Evolutionary conservation across 2,888 invertebrate genomes (phyloP), one percentile per base, ranked within the genome.

Genomic region (Apocheima hispidaria): DNA sequence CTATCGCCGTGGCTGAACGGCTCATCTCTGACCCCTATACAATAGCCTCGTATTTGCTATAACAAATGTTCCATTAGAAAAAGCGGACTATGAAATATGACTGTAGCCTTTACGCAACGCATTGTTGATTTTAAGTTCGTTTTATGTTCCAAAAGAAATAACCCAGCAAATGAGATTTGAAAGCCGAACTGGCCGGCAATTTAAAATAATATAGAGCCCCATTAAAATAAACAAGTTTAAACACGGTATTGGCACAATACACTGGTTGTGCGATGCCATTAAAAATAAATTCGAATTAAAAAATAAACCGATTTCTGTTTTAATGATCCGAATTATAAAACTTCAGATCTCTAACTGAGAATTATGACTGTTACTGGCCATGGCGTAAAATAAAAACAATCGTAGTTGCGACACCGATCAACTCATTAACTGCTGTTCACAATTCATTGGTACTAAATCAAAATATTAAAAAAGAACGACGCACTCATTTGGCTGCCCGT

Each of bases 371-470:
- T 60, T 40, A 65, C 68, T 61, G 50, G 69, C 67, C 72, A 82
- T 81, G 69, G 73, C 55, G 65, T 63, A 73, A 77, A 75, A 74
- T 61, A 49, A 69, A 65, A 68, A 69, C 60, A 59, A 66, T 68
- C 69, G 68, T 73, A 75, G 44, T 68, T 61, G 83, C 79, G 85
- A 88, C 87, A 86, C 82, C 80, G 84, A 79, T 82, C 85, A 82
- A 82, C 85, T 86, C 86, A 87, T 88, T 88, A 88, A 83, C 80
- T 79, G 82, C 81, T 78, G 83, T 82, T 81, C 84, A 83, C 81
- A 83, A 83, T 86, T 82, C 84, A 86, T 84, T 83, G 81, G 84
- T 77, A 81, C 85, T 89, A 90, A 88, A 88, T 87, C 88, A 89
- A 81, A 82, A 75, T 74, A 72, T 73, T 71, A 78, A 84, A 87